Evolutionary conservation across 2,888 invertebrate genomes (phyloP).

Genomic region (Tethea ocularis): DNA sequence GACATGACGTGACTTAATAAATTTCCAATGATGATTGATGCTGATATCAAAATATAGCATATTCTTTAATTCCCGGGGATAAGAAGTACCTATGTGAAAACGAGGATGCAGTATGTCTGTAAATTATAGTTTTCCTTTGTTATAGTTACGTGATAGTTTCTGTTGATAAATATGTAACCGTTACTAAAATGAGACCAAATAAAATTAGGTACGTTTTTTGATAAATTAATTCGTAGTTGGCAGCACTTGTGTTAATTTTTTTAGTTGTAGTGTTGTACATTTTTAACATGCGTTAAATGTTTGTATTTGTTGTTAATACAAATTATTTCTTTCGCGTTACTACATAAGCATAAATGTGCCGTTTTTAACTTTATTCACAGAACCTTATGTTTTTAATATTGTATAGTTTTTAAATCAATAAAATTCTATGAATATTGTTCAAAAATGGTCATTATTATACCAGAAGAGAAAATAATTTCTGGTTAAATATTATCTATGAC

Average conservation of each 20-base stretch:
- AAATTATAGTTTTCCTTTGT: slow-evolving; percentile 32
- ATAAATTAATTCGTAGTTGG: slow-evolving; percentile 59
- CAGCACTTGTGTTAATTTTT: slow-evolving; percentile 58
- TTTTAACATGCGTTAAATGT: slow-evolving; percentile 69
- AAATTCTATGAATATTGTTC: slow-evolving; percentile 5
- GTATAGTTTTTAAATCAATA: background rate
- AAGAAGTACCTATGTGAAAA: background rate
- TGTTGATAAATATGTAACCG: slow-evolving; percentile 63
- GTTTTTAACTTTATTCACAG: slow-evolving; percentile 7
- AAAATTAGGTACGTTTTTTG: slow-evolving; percentile 76
- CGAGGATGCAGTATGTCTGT: background rate
- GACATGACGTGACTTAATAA: background rate
- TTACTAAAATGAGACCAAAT: slow-evolving; percentile 83
- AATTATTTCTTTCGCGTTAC: slow-evolving; percentile 36
- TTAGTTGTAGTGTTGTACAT: slow-evolving; percentile 77
- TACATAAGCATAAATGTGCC: slow-evolving; percentile 39
- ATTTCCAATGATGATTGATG: background rate
- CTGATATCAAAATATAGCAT: background rate
- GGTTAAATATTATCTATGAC: slow-evolving; percentile 36
- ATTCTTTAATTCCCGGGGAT: background rate
- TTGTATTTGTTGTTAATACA: slow-evolving; percentile 59
- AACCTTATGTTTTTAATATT: background rate
- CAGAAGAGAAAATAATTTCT: background rate
- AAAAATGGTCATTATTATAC: background rate
- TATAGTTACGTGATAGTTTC: slow-evolving; percentile 47